Base-by-base conservation (phyloP, 2,113 vertebrate species). In the Calypte anna region DNA sequence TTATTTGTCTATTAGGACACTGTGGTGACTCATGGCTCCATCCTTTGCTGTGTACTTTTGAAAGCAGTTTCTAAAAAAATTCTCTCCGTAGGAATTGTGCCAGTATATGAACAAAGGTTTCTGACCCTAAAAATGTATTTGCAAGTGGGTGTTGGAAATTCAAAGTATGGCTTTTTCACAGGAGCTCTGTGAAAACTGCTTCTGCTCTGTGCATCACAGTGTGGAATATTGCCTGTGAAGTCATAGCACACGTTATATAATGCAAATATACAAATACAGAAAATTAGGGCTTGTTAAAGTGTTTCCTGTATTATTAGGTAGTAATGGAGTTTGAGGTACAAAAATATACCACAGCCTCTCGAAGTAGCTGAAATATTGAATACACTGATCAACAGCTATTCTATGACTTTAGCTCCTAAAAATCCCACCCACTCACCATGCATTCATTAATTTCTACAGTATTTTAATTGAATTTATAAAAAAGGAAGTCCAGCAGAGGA, bases 391-490 rank as follows among this genome's bases (percentile, higher is more conserved):
- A 19, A 73, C 40, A 40, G 40, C 51, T 89, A 38, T 90, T 91
- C 91, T 53, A 79, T 0, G 1, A 63, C 24, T 53, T 23, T 51
- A 82, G 44, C 54, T 78, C 50, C 66, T 58, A 73, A 78, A 92
- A 89, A 66, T 2, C 9, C 28, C 54, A 66, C 51, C 86, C 63
- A 66, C 21, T 81, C 58, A 53, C 43, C 24, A 67, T 54, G 28
- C n/a, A 81, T 67, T 55, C 28, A 82, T 91, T 95, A 82, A 94
- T 91, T 88, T 69, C 78, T 88, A 74, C 12, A 75, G 54, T 59
- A 10, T 73, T 81, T 74, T 93, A 93, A 94, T 95, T 93, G 82
- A 95, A 92, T 94, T 95, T 88, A 84, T 59, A 88, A 87, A 92
- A 94, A 86, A 33, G 54, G 81, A 96, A 96, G 88, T 86, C 79